Evolutionary conservation across 1,140 invertebrate genomes (phyloP), one percentile per base, ranked within the genome.

Genomic region (Solenopsis fugax): DNA sequence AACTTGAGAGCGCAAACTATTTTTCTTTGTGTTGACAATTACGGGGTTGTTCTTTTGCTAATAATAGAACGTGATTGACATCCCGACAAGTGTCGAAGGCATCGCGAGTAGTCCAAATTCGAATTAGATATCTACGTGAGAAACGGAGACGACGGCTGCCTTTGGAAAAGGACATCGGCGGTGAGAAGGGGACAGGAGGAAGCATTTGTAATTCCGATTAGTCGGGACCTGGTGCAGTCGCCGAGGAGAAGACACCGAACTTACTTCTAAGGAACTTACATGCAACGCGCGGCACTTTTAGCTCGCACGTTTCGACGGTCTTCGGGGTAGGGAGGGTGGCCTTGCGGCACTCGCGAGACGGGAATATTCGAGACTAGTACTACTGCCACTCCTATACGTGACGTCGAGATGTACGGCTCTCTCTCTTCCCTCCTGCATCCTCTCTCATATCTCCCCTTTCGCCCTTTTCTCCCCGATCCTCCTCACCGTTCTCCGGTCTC

Each of bases 181-280:
- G 12, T 67, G 12, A 7, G 45, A 16, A 45, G 72, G 5, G 13
- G 4, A 37, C 3, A 9, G 76, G 34, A 9, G 41, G 34, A 45
- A 88, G 89, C 93, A 94, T 95, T 94, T 94, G 94, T 94, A 94
- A 95, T 94, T 95, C 94, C 93, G 93, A 95, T 95, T 95, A 94
- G 92, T 89, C 88, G 85, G 67, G 84, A 90, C 87, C 88, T 86
- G 71, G 56, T 62, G 73, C 88, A 88, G 67, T 82, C 69, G 71
- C 80, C 69, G 75, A 90, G 87, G 78, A 89, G 91, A 93, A 93
- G 93, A 92, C 86, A 85, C 88, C 88, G 91, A 94, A 94, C 92
- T 94, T 94, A 93, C 92, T 93, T 94, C 81, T 67, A 71, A 75
- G 87, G 93, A 95, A 94, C 92, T 94, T 94, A 93, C 92, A 91